Conservation (phyloP, 1,140 invertebrate species). For the Zelostemma sp. region DNA sequence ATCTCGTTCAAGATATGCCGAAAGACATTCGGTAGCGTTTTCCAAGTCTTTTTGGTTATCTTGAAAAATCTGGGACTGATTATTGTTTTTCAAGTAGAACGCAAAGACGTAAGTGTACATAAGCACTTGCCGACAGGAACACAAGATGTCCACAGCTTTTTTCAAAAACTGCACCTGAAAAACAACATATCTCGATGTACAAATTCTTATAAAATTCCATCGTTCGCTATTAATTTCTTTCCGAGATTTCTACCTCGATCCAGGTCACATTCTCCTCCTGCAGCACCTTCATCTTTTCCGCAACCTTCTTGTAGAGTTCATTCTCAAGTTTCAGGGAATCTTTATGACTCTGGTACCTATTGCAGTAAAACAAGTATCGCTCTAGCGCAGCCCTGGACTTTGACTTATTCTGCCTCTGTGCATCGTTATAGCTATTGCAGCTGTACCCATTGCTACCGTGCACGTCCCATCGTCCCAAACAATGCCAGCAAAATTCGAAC, state of each 20-base stretch:
- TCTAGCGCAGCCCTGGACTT: constrained; percentile 87
- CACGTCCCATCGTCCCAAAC: constrained; percentile 95
- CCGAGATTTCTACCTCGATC: constrained; percentile 98
- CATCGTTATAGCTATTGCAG: constrained; percentile 98
- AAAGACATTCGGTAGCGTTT: constrained; percentile 95
- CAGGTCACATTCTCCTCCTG: constrained; percentile 99
- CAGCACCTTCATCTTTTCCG: constrained; percentile 99
- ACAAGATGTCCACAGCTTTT: constrained; percentile 97
- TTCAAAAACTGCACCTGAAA: constrained; percentile 93
- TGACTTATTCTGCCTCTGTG: constrained; percentile 93
- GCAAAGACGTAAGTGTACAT: constrained; percentile 99
- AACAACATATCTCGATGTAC: neutral
- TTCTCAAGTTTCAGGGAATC: constrained; percentile 98
- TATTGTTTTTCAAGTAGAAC: constrained; percentile 97
- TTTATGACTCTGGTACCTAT: constrained; percentile 99
- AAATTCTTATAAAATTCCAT: neutral
- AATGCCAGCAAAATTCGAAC: constrained; percentile 99
- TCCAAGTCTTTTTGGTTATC: constrained; percentile 99
- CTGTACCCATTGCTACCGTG: constrained; percentile 99
- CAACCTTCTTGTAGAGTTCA: constrained; percentile 93
- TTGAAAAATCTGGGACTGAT: constrained; percentile 99
- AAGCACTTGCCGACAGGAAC: constrained; percentile 95
- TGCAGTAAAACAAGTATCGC: constrained; percentile 57
- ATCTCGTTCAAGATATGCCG: constrained; percentile 97
- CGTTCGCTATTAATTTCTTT: constrained; percentile 63